These are phyloP conservation scores for Zaprionus camerounensis DNA, from an alignment of 1,140 invertebrate genomes.

Conservation along the genomic window DNA sequence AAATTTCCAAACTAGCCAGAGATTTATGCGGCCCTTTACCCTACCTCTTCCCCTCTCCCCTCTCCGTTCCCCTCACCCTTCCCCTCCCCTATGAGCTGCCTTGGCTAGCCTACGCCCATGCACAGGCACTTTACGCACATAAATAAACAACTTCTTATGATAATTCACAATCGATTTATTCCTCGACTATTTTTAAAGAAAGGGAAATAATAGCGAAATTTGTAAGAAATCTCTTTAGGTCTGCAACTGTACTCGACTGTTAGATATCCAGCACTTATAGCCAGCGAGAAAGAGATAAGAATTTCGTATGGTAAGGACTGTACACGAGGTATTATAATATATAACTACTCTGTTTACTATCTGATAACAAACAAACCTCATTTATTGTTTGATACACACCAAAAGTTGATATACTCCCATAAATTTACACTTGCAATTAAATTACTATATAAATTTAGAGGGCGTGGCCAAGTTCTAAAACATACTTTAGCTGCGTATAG, in stretches of 20 bases:
- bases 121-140: conserved; percentile 21
- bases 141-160: conserved; percentile 24
- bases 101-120: neutral
- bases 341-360: no score
- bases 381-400: neutral
- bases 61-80: no score
- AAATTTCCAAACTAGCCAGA: conserved; percentile 33
- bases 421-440: neutral
- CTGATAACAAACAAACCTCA: neutral
- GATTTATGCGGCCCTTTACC: conserved; percentile 40
- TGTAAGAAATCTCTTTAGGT: neutral
- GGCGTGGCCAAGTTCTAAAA: neutral
- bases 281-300: no score
- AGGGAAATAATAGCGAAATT: neutral
- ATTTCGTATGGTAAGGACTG: no score
- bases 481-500: neutral
- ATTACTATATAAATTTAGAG: no score
- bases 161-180: conserved; percentile 2
- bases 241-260: no score
- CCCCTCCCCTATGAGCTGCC: no score
- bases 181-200: neutral
- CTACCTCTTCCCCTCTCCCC: conserved; percentile 1
- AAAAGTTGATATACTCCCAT: neutral
- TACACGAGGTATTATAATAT: no score
- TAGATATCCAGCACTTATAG: no score